Percentiles rank a stretch among this genome's conserved stretches.
phyloP scores from a whole-genome alignment of 1,140 invertebrate genomes.

The Psix sp. region DNA sequence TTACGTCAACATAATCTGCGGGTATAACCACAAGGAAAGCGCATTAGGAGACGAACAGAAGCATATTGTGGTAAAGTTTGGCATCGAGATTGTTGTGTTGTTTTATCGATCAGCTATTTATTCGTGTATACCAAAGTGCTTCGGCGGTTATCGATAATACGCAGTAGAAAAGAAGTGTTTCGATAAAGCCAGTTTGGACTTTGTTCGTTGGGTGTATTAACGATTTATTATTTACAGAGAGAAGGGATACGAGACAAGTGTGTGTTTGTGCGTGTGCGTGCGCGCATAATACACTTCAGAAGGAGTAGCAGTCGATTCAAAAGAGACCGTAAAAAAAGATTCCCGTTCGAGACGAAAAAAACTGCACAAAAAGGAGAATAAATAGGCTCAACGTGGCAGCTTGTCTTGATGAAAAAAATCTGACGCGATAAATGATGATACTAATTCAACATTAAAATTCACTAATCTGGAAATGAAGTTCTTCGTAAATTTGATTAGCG shows the following conservation, averaged over 20 bases:
- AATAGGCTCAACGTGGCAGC: neutral
- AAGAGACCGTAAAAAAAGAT: slow-evolving; percentile 21
- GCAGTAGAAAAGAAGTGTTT: slow-evolving; percentile 47
- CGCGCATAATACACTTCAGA: neutral
- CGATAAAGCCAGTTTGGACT: slow-evolving; percentile 46
- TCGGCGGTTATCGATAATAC: slow-evolving; percentile 31
- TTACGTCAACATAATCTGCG: no score
- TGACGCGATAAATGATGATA: no score
- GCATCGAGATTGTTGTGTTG: no score
- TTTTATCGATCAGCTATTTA: slow-evolving; percentile 27
- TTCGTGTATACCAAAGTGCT: slow-evolving; percentile 23
- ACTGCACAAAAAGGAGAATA: neutral
- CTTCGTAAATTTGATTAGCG: no score
- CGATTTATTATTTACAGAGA: slow-evolving; percentile 52
- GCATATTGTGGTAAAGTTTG: neutral
- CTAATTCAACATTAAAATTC: no score
- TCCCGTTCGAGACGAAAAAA: slow-evolving; percentile 10
- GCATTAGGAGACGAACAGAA: no score
- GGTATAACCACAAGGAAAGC: no score
- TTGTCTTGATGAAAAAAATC: no score
- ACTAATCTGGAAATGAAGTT: no score
- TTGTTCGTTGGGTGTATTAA: slow-evolving; percentile 53
- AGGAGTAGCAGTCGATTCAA: slow-evolving; percentile 12
- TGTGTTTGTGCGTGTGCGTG: neutral
- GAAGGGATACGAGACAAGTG: slow-evolving; percentile 20